A percentile compares a stretch with the other conserved stretches of the same genome.
Conservation (phyloP, 2,797 vertebrate genomes). For the Fistularia tabacaria region DNA sequence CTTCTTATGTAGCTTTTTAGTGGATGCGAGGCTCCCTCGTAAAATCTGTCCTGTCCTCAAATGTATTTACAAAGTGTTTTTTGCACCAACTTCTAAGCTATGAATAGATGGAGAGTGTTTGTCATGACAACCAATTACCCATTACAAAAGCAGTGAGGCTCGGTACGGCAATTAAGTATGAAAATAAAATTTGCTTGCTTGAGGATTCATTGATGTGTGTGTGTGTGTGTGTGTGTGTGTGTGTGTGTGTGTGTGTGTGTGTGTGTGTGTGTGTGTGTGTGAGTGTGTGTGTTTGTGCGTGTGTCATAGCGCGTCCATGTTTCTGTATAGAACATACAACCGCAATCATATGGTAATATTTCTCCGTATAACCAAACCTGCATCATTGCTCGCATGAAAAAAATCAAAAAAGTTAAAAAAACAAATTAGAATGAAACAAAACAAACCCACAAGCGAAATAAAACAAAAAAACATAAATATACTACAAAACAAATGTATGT, state of each 20-base stretch:
- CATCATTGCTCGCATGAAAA: conserved; percentile 2
- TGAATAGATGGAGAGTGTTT: conserved; percentile 60
- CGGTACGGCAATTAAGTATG: conserved; percentile 68
- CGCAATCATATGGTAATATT: conserved; percentile 7
- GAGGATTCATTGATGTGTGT: conserved; percentile 15
- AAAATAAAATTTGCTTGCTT: conserved; percentile 48
- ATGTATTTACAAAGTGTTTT: conserved; percentile 34
- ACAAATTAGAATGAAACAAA: no score
- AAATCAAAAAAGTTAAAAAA: no score
- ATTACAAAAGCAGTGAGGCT: conserved; percentile 64
- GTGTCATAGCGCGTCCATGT: neutral
- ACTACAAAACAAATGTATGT: no score
- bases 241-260: conserved; percentile 1
- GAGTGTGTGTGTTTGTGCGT: conserved; percentile 1
- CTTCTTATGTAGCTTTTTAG: neutral
- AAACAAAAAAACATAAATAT: no score
- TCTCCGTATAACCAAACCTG: conserved; percentile 9
- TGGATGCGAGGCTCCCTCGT: conserved; percentile 20
- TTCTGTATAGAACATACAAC: conserved; percentile 1
- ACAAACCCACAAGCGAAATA: no score
- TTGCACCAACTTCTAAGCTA: conserved; percentile 34
- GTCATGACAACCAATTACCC: conserved; percentile 78
- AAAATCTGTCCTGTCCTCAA: conserved; percentile 28
- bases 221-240: conserved; percentile 2
- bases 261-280: conserved; percentile 7